Percentiles rank a stretch among this genome's conserved stretches.
phyloP scores from a whole-genome alignment of 2,888 invertebrate species.

The Taphrorychus bicolor region DNA sequence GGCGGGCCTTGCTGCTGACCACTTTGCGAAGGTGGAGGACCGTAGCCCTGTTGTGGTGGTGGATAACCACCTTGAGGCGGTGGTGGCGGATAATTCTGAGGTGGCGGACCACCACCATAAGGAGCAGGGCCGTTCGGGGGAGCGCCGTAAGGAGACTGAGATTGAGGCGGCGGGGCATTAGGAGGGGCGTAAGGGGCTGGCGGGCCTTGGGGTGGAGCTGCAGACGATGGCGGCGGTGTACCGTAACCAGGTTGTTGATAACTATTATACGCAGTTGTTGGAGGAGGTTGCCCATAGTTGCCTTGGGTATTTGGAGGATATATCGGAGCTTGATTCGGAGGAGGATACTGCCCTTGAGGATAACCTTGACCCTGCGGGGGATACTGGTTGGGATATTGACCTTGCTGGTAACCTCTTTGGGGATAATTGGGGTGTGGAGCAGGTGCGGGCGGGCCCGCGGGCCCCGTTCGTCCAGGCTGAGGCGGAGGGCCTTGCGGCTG shows the following conservation, averaged over 20 bases:
- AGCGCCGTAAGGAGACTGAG: slow-evolving; percentile 53
- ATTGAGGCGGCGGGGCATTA: slow-evolving; percentile 53
- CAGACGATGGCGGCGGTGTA: slow-evolving; percentile 55
- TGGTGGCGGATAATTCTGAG: slow-evolving; percentile 58
- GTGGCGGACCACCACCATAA: slow-evolving; percentile 53
- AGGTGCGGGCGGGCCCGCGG: slow-evolving; percentile 48
- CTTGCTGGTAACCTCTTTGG: slow-evolving; percentile 73
- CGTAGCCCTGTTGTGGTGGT: slow-evolving; percentile 61
- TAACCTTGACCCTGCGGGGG: slow-evolving; percentile 73
- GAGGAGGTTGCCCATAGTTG: slow-evolving; percentile 69
- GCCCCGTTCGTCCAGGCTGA: slow-evolving; percentile 64
- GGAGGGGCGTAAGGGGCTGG: slow-evolving; percentile 58
- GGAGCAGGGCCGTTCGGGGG: slow-evolving; percentile 55
- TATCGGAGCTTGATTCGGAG: slow-evolving; percentile 73
- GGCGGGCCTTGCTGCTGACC: slow-evolving; percentile 30
- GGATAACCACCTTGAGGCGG: slow-evolving; percentile 42
- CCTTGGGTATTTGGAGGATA: slow-evolving; percentile 68
- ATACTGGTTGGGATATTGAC: slow-evolving; percentile 69
- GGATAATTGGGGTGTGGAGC: slow-evolving; percentile 67
- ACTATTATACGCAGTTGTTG: slow-evolving; percentile 65
- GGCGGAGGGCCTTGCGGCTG: slow-evolving; percentile 61
- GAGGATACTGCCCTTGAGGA: slow-evolving; percentile 70
- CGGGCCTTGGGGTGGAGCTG: slow-evolving; percentile 51
- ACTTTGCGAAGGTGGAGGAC: slow-evolving; percentile 63
- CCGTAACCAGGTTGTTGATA: slow-evolving; percentile 63